phyloP scores from a whole-genome alignment of 2,797 vertebrate species.

The Acropternis orthonyx region DNA sequence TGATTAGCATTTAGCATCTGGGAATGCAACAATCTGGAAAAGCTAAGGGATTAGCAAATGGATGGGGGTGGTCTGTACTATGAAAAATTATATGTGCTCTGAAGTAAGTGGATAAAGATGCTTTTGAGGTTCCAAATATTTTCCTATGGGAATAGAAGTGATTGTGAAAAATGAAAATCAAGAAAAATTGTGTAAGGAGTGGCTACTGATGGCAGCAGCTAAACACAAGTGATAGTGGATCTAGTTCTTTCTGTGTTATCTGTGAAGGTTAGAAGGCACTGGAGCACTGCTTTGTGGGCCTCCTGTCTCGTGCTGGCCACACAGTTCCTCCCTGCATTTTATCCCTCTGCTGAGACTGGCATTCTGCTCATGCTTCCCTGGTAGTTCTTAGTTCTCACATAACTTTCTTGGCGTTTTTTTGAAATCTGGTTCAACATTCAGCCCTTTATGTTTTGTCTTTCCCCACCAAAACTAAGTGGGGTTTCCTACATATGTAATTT shows the following conservation, averaged over 20 bases:
- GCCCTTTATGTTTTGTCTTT: background rate
- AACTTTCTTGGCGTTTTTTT: background rate
- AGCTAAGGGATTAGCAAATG: background rate
- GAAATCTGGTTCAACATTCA: background rate
- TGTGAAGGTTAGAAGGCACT: background rate
- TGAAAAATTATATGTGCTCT: background rate
- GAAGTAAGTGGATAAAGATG: constrained; percentile 22
- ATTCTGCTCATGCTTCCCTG: background rate
- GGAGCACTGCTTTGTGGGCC: background rate
- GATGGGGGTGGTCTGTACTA: background rate
- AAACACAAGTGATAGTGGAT: background rate
- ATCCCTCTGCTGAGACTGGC: background rate
- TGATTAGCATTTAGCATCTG: constrained; percentile 10
- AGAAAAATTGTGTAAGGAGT: background rate
- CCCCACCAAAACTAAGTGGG: background rate
- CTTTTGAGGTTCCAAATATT: background rate
- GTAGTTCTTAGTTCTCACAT: background rate
- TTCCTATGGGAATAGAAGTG: background rate
- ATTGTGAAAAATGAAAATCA: background rate
- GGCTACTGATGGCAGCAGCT: background rate
- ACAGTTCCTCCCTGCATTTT: background rate
- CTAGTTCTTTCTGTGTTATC: background rate
- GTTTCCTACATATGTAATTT: background rate
- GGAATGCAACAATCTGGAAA: background rate
- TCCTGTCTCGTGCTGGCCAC: accelerated